These are phyloP conservation scores for Gavia stellata DNA, from an alignment of 2,113 vertebrate species.

Conservation along the genomic window DNA sequence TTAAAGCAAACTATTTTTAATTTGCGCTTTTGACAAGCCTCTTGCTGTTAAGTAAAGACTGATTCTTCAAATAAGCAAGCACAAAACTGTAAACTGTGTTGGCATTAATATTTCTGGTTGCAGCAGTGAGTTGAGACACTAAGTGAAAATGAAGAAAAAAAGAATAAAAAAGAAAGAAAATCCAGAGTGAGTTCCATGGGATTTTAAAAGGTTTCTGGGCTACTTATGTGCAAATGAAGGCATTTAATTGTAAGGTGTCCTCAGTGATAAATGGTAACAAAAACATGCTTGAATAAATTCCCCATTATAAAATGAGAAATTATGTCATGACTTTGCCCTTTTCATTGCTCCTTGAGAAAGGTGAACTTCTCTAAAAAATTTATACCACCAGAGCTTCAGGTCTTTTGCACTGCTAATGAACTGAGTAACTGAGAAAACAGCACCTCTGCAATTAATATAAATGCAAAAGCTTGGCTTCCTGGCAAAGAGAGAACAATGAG, in stretches of 20 bases:
- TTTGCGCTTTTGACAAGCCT: neutral
- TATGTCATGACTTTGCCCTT: slow-evolving; percentile 54
- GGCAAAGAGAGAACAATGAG: neutral
- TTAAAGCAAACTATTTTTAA: neutral
- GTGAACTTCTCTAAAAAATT: slow-evolving; percentile 54
- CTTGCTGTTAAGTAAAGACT: neutral
- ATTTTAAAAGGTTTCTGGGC: neutral
- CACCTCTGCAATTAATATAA: neutral
- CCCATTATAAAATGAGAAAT: slow-evolving; percentile 65
- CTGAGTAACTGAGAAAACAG: slow-evolving; percentile 17
- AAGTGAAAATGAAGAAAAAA: neutral
- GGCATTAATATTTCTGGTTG: neutral
- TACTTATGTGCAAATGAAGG: slow-evolving; percentile 44
- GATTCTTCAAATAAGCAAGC: neutral
- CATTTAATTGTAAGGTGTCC: slow-evolving; percentile 56
- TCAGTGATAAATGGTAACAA: slow-evolving; percentile 36
- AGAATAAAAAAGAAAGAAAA: neutral
- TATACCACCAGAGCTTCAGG: neutral
- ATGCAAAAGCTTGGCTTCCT: neutral
- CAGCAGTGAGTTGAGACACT: neutral
- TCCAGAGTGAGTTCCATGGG: neutral
- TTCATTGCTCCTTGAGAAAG: slow-evolving; percentile 58
- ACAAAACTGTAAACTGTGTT: neutral
- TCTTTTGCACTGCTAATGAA: slow-evolving; percentile 59
- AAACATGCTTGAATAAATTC: slow-evolving; percentile 63